Percentiles rank a stretch among this genome's conserved stretches.
phyloP scores from a whole-genome alignment of 2,797 vertebrate species.

The Phataginus tetradactyla region DNA sequence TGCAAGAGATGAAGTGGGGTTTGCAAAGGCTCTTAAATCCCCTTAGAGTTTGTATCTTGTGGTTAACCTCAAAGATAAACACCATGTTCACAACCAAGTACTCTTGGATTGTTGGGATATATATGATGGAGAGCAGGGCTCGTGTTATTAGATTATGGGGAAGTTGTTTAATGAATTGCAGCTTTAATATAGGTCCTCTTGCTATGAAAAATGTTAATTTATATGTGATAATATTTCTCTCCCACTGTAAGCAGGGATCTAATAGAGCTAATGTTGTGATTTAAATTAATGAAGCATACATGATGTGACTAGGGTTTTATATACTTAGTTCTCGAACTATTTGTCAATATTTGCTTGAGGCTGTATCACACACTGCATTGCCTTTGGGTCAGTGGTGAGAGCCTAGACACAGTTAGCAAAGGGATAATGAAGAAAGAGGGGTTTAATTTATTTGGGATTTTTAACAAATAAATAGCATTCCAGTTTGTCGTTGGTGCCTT shows the following conservation, averaged over 20 bases:
- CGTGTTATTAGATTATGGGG: conserved; percentile 67
- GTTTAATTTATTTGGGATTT: conserved; percentile 59
- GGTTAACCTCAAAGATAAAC: conserved; percentile 82
- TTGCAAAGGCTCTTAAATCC: conserved; percentile 78
- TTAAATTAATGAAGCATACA: conserved; percentile 82
- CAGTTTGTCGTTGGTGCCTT: conserved; percentile 49
- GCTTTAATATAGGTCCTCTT: conserved; percentile 48
- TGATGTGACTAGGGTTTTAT: conserved; percentile 58
- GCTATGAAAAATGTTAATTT: conserved; percentile 61
- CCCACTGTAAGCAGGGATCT: conserved; percentile 53
- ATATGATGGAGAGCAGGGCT: conserved; percentile 75
- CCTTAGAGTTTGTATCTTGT: conserved; percentile 75
- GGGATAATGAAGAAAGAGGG: conserved; percentile 20
- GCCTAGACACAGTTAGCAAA: conserved; percentile 8
- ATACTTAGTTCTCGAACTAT: conserved; percentile 27
- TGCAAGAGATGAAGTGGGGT: conserved; percentile 58
- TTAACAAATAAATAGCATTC: conserved; percentile 72
- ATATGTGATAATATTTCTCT: conserved; percentile 69
- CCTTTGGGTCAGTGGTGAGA: not conserved
- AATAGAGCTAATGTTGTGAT: conserved; percentile 71
- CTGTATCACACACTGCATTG: conserved; percentile 15
- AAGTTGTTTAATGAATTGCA: conserved; percentile 76
- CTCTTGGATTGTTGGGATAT: conserved; percentile 65
- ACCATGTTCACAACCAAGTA: conserved; percentile 70
- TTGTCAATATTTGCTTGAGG: conserved; percentile 77